phyloP scores from a whole-genome alignment of 1,140 invertebrate species.

The Tigriopus japonicus region DNA sequence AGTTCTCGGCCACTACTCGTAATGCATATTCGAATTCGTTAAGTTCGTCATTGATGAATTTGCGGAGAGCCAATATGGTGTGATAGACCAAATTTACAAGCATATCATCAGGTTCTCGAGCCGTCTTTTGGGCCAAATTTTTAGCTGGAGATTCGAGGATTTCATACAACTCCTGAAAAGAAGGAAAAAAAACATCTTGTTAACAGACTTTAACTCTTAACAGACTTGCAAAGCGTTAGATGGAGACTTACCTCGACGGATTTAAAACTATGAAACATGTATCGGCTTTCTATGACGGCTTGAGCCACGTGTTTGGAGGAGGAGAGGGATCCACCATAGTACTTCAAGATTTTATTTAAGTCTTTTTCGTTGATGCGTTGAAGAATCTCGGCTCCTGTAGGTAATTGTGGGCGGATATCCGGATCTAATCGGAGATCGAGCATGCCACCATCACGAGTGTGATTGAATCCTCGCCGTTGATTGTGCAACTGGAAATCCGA shows the following conservation, averaged over 20 bases:
- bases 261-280: constrained; percentile 1
- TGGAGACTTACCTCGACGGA: neutral
- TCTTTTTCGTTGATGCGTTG: neutral
- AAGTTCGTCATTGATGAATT: constrained; percentile 9
- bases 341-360: neutral
- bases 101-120: neutral
- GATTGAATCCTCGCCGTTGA: neutral
- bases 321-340: neutral
- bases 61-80: neutral
- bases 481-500: neutral
- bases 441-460: neutral
- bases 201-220: too few species aligned
- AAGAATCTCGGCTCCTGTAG: neutral
- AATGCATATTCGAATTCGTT: constrained; percentile 7
- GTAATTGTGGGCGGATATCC: neutral
- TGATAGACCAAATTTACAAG: neutral
- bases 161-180: constrained; percentile 3
- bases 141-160: neutral
- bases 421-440: neutral
- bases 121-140: neutral
- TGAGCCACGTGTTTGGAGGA: neutral
- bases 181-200: too few species aligned
- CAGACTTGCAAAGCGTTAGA: too few species aligned
- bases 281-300: constrained; percentile 2
- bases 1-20: neutral